Conservation (phyloP, 2,113 vertebrate genomes). For the Notothenia coriiceps region DNA sequence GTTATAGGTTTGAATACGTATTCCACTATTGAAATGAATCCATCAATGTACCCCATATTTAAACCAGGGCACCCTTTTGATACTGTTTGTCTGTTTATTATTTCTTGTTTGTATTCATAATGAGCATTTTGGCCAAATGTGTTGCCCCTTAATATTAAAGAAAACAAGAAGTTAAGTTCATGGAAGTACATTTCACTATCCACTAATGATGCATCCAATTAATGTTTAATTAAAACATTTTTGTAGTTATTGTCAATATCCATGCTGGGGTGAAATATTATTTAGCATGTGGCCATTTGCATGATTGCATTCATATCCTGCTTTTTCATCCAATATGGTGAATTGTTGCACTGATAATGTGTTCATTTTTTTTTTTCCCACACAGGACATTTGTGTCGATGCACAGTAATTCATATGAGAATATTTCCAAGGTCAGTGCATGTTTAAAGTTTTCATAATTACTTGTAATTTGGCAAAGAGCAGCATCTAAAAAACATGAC, state of each 20-base stretch:
- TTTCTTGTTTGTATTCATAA: not conserved
- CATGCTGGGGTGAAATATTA: slow-evolving; percentile 7
- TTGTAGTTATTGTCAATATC: not conserved
- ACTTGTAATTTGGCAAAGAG: slow-evolving; percentile 1
- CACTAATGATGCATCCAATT: slow-evolving; percentile 1
- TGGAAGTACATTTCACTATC: not conserved
- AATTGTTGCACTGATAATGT: slow-evolving; percentile 40
- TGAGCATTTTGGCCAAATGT: not conserved
- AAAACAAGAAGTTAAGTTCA: not conserved
- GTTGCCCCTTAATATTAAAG: not conserved
- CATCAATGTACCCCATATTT: too few species aligned
- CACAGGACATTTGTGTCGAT: slow-evolving; percentile 1
- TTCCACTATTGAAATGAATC: too few species aligned
- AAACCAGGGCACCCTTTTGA: not conserved
- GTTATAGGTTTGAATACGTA: too few species aligned
- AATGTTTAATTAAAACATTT: slow-evolving; percentile 18
- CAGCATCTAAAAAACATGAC: not conserved
- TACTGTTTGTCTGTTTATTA: not conserved
- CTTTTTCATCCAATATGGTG: slow-evolving; percentile 44
- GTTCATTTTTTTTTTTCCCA: slow-evolving; percentile 16
- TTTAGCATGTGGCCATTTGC: slow-evolving; percentile 18
- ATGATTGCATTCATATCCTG: slow-evolving; percentile 41
- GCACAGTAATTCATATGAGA: slow-evolving; percentile 24
- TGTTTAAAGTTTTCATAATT: slow-evolving; percentile 2
- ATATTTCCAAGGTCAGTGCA: slow-evolving; percentile 28